Base-by-base conservation (phyloP, 2,888 invertebrate genomes). In the Tenthredo amoena region DNA sequence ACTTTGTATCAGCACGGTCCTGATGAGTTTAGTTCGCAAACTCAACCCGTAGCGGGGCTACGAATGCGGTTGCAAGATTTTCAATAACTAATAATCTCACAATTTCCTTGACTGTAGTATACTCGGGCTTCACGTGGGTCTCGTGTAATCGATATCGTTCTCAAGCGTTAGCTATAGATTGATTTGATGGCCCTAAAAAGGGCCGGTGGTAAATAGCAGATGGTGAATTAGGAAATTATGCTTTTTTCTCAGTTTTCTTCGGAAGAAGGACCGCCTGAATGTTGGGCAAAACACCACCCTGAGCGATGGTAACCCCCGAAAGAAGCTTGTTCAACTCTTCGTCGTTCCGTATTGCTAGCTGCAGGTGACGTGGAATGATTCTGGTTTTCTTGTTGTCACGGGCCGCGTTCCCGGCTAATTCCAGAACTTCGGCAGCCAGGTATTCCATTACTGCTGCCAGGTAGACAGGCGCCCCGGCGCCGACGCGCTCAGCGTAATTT, bases 221-320 rank as follows among this genome's bases (percentile, higher is more conserved):
- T 65, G 62, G 40, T 21, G 50, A 74, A n/a, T 84, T 15, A 1
- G 55, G 18, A 37, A 1, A 58, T 84, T 84, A 84, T 37, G 82
- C 58, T 9, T 55, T 84, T 37, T 86, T 87, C 89, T 89, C 91
- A 0, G 96, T 95, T 94, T 96, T 96, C 95, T 96, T 97, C 85
- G 97, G 97, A 85, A 97, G 91, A 2, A 97, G 94, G 40, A 96
- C 95, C 5, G 96, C 95, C 89, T 96, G 96, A 88, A 97, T 97
- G 91, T 96, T 96, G 0, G 97, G 97, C 90, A 98, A 92, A 0
- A 97, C 97, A 89, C 97, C 97, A 86, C 97, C 97, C 92, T 97
- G 96, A 37, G 97, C 96, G 91, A 97, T 97, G 47, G 97, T 97
- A 1, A 97, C 97, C 74, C 96, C 96, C 3, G 95, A 94, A 9